These are phyloP conservation scores for Asobara japonica DNA, from an alignment of 1,140 invertebrate species.

Conservation along the genomic window DNA sequence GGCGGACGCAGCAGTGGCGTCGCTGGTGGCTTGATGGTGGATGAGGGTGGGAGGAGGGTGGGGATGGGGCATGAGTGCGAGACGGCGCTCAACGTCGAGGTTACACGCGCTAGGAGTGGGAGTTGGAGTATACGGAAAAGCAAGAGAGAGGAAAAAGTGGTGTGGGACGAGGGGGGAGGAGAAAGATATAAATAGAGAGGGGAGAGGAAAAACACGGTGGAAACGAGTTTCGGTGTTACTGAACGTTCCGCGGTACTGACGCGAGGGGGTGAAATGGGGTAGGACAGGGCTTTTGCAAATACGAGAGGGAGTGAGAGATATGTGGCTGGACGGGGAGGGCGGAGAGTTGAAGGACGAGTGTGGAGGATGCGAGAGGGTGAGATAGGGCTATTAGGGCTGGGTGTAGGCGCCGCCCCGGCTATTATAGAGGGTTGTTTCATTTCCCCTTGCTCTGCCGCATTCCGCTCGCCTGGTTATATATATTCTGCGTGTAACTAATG, in stretches of 20 bases:
- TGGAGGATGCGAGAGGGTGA: slow-evolving; percentile 46
- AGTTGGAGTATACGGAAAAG: slow-evolving; percentile 34
- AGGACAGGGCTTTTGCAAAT: slow-evolving; percentile 11
- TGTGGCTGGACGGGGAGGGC: background rate
- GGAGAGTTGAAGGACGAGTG: slow-evolving; percentile 14
- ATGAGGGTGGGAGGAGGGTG: background rate
- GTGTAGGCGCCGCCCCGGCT: slow-evolving; percentile 41
- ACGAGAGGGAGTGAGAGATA: slow-evolving; percentile 14
- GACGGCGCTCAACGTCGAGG: slow-evolving; percentile 25
- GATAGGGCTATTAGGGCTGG: slow-evolving; percentile 65
- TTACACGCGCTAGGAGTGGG: slow-evolving; percentile 4
- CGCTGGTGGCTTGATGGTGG: slow-evolving; percentile 21
- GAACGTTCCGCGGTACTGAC: slow-evolving; percentile 51
- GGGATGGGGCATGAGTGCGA: slow-evolving; percentile 1
- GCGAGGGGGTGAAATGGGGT: slow-evolving; percentile 43
- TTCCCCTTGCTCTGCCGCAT: slow-evolving; percentile 12
- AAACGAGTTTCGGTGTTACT: slow-evolving; percentile 29
- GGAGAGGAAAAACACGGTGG: slow-evolving; percentile 21
- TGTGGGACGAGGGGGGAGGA: slow-evolving; percentile 8
- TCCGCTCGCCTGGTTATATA: slow-evolving; percentile 5
- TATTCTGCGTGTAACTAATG: slow-evolving; percentile 5
- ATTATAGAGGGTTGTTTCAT: slow-evolving; percentile 34
- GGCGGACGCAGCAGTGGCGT: slow-evolving; percentile 42
- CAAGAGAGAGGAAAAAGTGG: slow-evolving; percentile 16
- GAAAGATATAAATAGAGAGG: slow-evolving; percentile 19